Evolutionary conservation across 2,797 vertebrate species (phyloP).

Genomic region (Xyrichtys novacula): DNA sequence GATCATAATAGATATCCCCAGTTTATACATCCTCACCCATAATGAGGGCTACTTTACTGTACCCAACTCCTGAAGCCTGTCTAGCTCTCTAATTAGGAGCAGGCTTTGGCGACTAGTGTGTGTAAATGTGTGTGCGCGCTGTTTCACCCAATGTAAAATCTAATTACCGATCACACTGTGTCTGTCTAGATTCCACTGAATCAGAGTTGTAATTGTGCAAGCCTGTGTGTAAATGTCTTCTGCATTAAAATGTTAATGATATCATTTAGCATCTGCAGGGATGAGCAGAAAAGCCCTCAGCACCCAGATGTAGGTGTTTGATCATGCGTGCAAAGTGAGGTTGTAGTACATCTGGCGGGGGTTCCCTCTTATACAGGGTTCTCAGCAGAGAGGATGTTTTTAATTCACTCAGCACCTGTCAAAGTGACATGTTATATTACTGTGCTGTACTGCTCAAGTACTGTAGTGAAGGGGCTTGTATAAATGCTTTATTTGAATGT

Average conservation of each 20-base stretch:
- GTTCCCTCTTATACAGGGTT: conserved; percentile 71
- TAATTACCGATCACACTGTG: conserved; percentile 85
- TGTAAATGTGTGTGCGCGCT: conserved; percentile 38
- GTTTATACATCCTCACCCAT: conserved; percentile 79
- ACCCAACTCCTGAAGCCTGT: conserved; percentile 77
- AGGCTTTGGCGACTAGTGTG: conserved; percentile 71
- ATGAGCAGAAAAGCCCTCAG: conserved; percentile 72
- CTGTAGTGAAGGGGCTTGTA: conserved; percentile 42
- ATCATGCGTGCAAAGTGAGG: conserved; percentile 81
- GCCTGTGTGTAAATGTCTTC: conserved; percentile 81
- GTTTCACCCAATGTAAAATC: conserved; percentile 82
- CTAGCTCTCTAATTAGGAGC: conserved; percentile 84
- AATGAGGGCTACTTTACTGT: conserved; percentile 83
- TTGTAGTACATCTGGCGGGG: conserved; percentile 80
- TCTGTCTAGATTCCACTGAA: conserved; percentile 83
- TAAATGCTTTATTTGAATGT: conserved; percentile 67
- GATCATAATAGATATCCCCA: conserved; percentile 81
- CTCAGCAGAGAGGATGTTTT: conserved; percentile 75
- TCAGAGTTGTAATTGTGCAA: conserved; percentile 85
- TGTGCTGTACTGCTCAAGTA: conserved; percentile 65
- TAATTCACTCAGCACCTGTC: conserved; percentile 82
- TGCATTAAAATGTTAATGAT: conserved; percentile 87
- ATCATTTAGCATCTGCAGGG: conserved; percentile 83
- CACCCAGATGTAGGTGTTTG: conserved; percentile 81
- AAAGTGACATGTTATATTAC: conserved; percentile 81